phyloP scores from a whole-genome alignment of 2,113 vertebrate genomes.

The Aegotheles bennettii region DNA sequence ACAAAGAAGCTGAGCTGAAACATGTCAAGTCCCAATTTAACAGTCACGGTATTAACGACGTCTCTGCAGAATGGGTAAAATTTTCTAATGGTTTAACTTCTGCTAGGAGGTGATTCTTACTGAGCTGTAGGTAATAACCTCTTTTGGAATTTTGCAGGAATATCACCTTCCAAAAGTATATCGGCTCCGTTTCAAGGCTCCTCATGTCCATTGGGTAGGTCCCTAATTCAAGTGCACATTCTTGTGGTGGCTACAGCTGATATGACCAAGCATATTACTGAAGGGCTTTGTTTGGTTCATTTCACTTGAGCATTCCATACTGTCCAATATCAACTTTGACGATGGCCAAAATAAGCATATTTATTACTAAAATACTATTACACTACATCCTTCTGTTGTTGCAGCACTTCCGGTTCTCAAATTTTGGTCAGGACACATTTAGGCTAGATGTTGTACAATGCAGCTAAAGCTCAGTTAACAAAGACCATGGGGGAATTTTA shows the following conservation, averaged over 20 bases:
- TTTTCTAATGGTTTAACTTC: neutral
- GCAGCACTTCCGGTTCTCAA: neutral
- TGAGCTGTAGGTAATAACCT: neutral
- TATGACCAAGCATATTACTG: neutral
- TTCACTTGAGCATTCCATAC: neutral
- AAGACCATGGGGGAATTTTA: neutral
- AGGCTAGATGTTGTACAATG: neutral
- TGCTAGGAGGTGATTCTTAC: neutral
- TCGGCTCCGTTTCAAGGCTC: slow-evolving; percentile 14
- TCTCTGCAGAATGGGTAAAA: slow-evolving; percentile 8
- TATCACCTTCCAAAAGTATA: slow-evolving; percentile 21
- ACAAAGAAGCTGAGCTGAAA: neutral
- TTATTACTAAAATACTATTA: neutral
- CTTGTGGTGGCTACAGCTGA: neutral
- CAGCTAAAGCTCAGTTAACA: neutral
- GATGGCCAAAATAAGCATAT: neutral
- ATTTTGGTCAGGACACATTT: neutral
- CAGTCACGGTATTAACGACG: neutral
- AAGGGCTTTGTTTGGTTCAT: neutral
- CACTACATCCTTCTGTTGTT: neutral
- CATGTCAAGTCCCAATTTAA: neutral
- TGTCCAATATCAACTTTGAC: neutral
- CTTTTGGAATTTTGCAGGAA: slow-evolving; percentile 30
- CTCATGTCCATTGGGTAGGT: slow-evolving; percentile 13
- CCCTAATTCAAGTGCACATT: neutral